Percentiles rank a stretch among this genome's conserved stretches.
phyloP scores from a whole-genome alignment of 2,888 invertebrate species.

The Hypomecis punctinalis region DNA sequence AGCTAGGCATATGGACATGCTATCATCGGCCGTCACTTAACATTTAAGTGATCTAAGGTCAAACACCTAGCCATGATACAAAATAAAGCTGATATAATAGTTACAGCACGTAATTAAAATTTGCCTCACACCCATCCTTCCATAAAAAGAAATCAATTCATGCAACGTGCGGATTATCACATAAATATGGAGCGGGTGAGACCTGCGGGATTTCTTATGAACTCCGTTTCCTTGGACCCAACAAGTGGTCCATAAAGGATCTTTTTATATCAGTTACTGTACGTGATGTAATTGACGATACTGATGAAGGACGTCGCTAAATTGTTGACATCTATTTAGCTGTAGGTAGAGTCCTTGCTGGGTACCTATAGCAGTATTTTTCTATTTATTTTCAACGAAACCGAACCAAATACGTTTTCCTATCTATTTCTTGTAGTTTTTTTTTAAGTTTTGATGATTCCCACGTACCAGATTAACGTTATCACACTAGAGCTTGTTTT shows the following conservation, averaged over 20 bases:
- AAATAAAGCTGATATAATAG: conserved; percentile 11
- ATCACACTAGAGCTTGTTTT: no score
- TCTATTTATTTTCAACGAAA: no score
- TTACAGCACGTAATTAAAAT: conserved; percentile 34
- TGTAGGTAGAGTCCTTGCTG: no score
- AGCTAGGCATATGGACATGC: no score
- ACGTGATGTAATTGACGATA: conserved; percentile 5
- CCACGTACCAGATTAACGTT: no score
- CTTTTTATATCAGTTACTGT: conserved; percentile 15
- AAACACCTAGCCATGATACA: background rate
- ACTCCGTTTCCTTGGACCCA: conserved; percentile 44
- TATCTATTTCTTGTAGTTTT: no score
- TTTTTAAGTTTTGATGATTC: no score
- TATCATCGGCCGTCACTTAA: no score
- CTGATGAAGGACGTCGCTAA: background rate
- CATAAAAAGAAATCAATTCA: conserved; percentile 48
- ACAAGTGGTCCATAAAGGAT: conserved; percentile 36
- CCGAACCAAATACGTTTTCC: no score
- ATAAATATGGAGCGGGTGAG: conserved; percentile 47
- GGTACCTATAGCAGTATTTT: no score
- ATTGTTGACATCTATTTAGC: no score
- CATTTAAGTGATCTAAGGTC: no score
- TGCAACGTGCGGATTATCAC: conserved; percentile 50
- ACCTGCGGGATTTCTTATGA: conserved; percentile 43
- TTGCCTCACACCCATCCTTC: conserved; percentile 41